A percentile compares a stretch with the other conserved stretches of the same genome.
phyloP scores from a whole-genome alignment of 2,113 vertebrate species.

The Sorex araneus region DNA sequence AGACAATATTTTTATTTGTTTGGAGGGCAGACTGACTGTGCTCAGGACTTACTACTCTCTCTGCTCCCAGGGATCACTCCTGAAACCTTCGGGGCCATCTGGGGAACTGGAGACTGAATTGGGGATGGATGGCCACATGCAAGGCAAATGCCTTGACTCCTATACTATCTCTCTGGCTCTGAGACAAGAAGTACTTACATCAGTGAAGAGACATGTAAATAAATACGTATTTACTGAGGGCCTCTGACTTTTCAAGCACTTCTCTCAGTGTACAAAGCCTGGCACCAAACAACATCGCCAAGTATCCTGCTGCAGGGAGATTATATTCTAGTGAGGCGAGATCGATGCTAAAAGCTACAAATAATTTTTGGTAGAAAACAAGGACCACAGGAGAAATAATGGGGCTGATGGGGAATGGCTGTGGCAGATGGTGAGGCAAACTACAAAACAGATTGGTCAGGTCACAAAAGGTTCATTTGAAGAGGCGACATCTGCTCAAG shows the following conservation, averaged over 20 bases:
- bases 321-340: neutral
- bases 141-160: no score
- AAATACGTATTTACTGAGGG: neutral
- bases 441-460: neutral
- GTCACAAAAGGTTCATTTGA: constrained; percentile 16
- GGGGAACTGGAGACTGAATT: no score
- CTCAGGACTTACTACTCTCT: no score
- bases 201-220: no score
- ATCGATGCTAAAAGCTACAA: constrained; percentile 33
- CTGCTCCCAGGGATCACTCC: no score
- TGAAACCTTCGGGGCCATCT: no score
- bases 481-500: neutral
- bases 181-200: no score
- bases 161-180: no score
- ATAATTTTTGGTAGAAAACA: constrained; percentile 10
- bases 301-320: neutral
- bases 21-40: no score
- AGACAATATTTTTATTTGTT: neutral
- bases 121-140: no score
- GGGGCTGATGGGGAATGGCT: neutral
- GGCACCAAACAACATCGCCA: constrained; percentile 7
- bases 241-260: neutral
- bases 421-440: neutral
- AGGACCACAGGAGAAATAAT: neutral
- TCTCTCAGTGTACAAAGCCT: constrained; percentile 30